A percentile compares a stretch with the other conserved stretches of the same genome.
phyloP scores from a whole-genome alignment of 2,888 invertebrate species.

The Oligia latruncula region DNA sequence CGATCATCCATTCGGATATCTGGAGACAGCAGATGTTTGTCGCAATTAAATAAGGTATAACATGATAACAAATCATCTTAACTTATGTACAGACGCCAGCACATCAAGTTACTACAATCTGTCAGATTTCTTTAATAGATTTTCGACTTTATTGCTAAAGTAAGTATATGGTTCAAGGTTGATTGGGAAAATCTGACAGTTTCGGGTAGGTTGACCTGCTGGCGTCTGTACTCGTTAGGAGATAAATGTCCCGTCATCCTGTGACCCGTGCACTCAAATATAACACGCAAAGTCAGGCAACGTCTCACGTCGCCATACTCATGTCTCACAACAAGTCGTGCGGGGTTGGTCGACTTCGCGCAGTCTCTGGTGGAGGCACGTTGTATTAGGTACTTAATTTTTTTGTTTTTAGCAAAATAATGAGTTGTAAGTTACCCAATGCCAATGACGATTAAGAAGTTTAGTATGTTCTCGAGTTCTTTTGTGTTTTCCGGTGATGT shows the following conservation, averaged over 20 bases:
- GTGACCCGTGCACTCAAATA: background rate
- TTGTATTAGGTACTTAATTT: too few species aligned
- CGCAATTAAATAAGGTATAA: background rate
- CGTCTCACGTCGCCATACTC: background rate
- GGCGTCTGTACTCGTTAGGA: constrained; percentile 8
- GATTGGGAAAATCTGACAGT: too few species aligned
- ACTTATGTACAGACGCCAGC: too few species aligned
- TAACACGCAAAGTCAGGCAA: background rate
- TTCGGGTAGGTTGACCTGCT: too few species aligned
- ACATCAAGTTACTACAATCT: too few species aligned
- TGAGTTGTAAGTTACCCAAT: constrained; percentile 91
- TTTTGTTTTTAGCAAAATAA: constrained; percentile 22
- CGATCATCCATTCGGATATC: constrained; percentile 97
- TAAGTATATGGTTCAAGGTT: too few species aligned
- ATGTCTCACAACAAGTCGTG: background rate
- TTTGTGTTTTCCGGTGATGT: constrained; percentile 95
- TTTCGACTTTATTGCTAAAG: too few species aligned
- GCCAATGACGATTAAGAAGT: constrained; percentile 96
- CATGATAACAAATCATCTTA: background rate
- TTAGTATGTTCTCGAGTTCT: constrained; percentile 96
- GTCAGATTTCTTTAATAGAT: too few species aligned
- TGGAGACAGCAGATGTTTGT: constrained; percentile 68
- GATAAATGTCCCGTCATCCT: background rate
- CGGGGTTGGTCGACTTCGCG: background rate
- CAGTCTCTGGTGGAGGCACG: background rate